Base-by-base conservation (phyloP, 2,888 invertebrate genomes). In the Lepidochrysops patricia region DNA sequence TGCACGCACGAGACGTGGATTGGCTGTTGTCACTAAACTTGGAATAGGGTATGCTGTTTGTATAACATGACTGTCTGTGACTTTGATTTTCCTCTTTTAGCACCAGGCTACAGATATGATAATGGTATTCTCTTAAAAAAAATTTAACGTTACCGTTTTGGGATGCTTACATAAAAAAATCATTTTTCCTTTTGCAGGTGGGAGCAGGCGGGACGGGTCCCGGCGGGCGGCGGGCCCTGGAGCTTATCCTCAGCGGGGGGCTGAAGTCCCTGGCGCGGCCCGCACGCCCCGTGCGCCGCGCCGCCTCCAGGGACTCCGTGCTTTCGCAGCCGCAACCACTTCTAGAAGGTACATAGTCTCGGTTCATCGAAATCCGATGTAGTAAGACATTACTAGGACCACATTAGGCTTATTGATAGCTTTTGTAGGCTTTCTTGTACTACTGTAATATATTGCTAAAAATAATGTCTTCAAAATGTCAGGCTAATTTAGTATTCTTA, bases 281-380 rank as follows among this genome's bases (percentile, higher is more conserved):
- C 1, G 75, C 84, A 29, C 83, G 79, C 72, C 86, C 84, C 12
- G 89, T 84, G 62, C 82, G 86, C 27, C 74, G 89, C 64, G 89
- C 85, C 27, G 89, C 88, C 7, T 86, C 89, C 1, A 72, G 89
- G 62, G 89, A 90, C 71, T 89, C 89, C 0, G 90, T 89, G 66
- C 75, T 89, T 50, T 79, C 87, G 37, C 89, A 89, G 64, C 84
- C 89, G 57, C 86, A 88, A 69, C 86, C 89, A 37, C 67, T 88
- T 64, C 74, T 89, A 32, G 88, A 88, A 84, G 89, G 88, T 87
- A 64, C 1, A 50, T 50, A 50, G n/a, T 50, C n/a, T n/a, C n/a
- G n/a, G n/a, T n/a, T n/a, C n/a, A n/a, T n/a, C n/a, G n/a, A n/a
- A n/a, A n/a, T n/a, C n/a, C n/a, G n/a, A n/a, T n/a, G n/a, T n/a